A percentile compares a stretch with the other conserved stretches of the same genome.
phyloP scores from a whole-genome alignment of 2,113 vertebrate genomes.

The Percopsis transmontana region DNA sequence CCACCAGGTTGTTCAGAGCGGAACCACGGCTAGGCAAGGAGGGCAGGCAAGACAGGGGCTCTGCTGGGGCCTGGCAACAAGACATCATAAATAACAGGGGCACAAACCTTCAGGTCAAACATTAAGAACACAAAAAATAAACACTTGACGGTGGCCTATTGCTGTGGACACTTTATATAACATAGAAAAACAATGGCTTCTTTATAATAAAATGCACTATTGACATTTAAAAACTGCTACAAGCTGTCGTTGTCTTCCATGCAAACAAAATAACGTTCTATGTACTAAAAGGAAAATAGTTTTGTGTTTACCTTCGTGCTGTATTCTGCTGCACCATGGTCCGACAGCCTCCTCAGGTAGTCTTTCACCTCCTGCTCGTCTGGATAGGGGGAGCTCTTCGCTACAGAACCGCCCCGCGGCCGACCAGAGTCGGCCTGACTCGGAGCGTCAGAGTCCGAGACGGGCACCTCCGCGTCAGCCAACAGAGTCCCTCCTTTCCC shows the following conservation, averaged over 20 bases:
- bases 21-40: constrained; percentile 76
- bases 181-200: too few relatives aligned
- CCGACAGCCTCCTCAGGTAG: constrained; percentile 77
- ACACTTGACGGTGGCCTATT: too few relatives aligned
- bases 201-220: too few relatives aligned
- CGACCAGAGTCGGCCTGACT: background rate
- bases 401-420: constrained; percentile 11
- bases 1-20: constrained; percentile 90
- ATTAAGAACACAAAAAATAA: too few relatives aligned
- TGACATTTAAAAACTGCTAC: too few relatives aligned
- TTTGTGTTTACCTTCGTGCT: background rate
- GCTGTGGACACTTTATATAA: too few relatives aligned
- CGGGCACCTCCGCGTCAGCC: constrained; percentile 41
- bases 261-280: too few relatives aligned
- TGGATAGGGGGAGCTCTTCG: constrained; percentile 69
- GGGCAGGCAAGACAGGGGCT: constrained; percentile 29
- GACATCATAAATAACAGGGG: constrained; percentile 1
- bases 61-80: constrained; percentile 69
- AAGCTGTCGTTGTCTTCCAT: too few relatives aligned
- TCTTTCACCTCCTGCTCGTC: constrained; percentile 84
- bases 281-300: background rate
- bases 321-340: constrained; percentile 49
- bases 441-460: constrained; percentile 3
- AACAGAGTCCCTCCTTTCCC: constrained; percentile 32
- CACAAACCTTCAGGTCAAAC: too few relatives aligned